Conservation (phyloP, 2,888 invertebrate species). For the Himalopsyche tibetana region DNA sequence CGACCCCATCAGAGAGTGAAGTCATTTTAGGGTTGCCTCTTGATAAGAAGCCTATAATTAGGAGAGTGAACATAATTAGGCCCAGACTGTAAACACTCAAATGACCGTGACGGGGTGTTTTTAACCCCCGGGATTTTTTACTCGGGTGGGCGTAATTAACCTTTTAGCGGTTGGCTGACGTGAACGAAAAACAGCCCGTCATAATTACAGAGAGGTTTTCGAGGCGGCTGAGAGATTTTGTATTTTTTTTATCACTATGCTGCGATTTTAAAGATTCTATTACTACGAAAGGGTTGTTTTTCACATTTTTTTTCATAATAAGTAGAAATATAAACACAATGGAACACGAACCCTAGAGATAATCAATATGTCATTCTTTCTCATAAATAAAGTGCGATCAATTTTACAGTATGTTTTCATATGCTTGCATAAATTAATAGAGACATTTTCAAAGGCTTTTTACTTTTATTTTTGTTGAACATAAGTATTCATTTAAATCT, state of each 20-base stretch:
- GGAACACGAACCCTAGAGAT: too few species aligned
- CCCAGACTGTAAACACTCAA: conserved; percentile 34
- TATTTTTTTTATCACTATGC: neutral
- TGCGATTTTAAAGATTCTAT: neutral
- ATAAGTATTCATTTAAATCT: too few species aligned
- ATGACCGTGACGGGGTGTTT: conserved; percentile 21
- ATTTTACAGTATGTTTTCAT: too few species aligned
- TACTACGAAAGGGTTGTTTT: too few species aligned
- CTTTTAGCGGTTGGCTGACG: conserved; percentile 22
- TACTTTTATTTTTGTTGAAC: too few species aligned
- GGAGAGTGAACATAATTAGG: conserved; percentile 49
- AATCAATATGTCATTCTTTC: too few species aligned
- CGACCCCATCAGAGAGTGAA: conserved; percentile 33
- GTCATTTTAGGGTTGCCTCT: conserved; percentile 48
- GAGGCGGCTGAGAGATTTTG: neutral
- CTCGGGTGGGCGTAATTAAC: conserved; percentile 3
- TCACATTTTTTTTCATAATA: too few species aligned
- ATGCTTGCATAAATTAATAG: too few species aligned
- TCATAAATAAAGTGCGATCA: too few species aligned
- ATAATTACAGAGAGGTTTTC: conserved; percentile 5
- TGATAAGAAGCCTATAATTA: conserved; percentile 50
- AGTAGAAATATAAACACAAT: too few species aligned
- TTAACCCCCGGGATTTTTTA: conserved; percentile 29
- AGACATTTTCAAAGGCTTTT: too few species aligned
- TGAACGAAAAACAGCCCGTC: conserved; percentile 10